These are phyloP conservation scores for Chrysaora quinquecirrha DNA, from an alignment of 30 jellyfish, hydroid and myxozoan genomes.

Conservation along the genomic window DNA sequence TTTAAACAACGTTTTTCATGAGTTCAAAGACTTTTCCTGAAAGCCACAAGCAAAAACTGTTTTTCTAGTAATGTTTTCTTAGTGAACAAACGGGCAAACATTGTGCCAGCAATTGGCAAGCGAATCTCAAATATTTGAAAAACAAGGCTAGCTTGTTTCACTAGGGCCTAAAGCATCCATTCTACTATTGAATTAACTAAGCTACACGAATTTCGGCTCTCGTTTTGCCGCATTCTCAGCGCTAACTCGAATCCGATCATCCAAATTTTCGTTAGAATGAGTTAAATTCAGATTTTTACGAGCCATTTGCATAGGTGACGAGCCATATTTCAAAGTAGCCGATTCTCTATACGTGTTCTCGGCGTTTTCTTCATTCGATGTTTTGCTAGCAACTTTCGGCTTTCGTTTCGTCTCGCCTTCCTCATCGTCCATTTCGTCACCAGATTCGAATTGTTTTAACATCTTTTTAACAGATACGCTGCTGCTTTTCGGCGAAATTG, in stretches of 20 bases:
- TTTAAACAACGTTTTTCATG: no score
- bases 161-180: no score
- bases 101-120: no score
- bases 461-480: slow-evolving; percentile 54
- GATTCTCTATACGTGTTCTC: not conserved
- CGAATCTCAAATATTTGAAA: no score
- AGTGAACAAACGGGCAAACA: no score
- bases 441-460: slow-evolving; percentile 65
- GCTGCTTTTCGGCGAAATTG: slow-evolving; percentile 38
- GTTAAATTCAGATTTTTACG: not conserved
- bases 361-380: not conserved
- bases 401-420: slow-evolving; percentile 12
- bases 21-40: no score
- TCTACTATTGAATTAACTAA: no score
- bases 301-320: not conserved
- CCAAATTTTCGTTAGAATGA: not conserved
- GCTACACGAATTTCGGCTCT: not conserved
- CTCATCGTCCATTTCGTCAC: slow-evolving; percentile 68
- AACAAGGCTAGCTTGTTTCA: no score
- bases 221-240: not conserved
- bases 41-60: no score
- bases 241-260: not conserved
- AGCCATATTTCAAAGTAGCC: not conserved
- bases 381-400: not conserved
- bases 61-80: no score